A percentile compares a stretch with the other conserved stretches of the same genome.
phyloP scores from a whole-genome alignment of 2,888 invertebrate genomes.

The Hedychridium roseum region DNA sequence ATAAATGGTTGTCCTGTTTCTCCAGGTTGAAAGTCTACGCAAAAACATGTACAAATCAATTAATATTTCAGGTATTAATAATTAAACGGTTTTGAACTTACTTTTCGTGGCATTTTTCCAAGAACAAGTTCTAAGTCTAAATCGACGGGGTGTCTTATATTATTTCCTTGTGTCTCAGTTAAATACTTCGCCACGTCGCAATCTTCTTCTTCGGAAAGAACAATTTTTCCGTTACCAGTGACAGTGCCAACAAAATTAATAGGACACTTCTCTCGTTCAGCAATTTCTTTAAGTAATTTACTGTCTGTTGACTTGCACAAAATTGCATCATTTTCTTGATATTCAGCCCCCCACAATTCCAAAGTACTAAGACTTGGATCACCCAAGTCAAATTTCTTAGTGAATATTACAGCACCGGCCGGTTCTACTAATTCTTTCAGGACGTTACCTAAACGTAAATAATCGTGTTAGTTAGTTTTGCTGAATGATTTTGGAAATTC shows the following conservation, averaged over 20 bases:
- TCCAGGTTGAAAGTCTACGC: conserved; percentile 70
- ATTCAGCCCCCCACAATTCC: conserved; percentile 98
- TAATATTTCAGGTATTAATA: too few species aligned
- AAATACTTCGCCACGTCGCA: conserved; percentile 65
- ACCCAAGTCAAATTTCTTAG: conserved; percentile 86
- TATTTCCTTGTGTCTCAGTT: conserved; percentile 56
- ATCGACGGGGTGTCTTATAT: conserved; percentile 79
- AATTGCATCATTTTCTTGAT: conserved; percentile 94
- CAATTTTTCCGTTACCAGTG: conserved; percentile 83
- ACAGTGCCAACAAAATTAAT: conserved; percentile 93
- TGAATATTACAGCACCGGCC: conserved; percentile 89
- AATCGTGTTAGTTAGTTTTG: too few species aligned
- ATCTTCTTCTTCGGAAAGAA: conserved; percentile 70
- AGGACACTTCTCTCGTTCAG: conserved; percentile 89
- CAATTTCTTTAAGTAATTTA: conserved; percentile 73
- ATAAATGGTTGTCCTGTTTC: conserved; percentile 64
- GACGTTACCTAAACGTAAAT: conserved; percentile 80
- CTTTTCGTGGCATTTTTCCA: conserved; percentile 85
- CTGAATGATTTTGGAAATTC: too few species aligned
- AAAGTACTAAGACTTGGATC: conserved; percentile 93
- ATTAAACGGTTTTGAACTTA: conserved; percentile 52
- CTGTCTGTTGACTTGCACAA: conserved; percentile 77
- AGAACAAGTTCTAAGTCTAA: conserved; percentile 88
- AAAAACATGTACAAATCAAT: not conserved
- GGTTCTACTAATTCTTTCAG: conserved; percentile 96